These are phyloP conservation scores for Tribolium castaneum DNA, from an alignment of 1,140 invertebrate genomes.

Conservation along the genomic window DNA sequence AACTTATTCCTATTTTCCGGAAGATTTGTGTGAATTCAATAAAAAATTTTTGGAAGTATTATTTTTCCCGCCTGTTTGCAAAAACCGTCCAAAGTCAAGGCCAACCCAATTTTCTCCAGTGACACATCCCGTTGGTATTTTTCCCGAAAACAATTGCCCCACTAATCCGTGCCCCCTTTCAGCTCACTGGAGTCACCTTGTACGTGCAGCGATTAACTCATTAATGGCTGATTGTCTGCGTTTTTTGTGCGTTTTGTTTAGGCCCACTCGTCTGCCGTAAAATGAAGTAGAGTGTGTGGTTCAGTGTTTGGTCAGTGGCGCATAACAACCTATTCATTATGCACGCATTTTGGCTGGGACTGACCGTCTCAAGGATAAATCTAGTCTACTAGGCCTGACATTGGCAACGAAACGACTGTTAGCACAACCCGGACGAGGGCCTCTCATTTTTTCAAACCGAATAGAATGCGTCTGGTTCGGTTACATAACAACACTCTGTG, in stretches of 20 bases:
- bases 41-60: too few relatives aligned
- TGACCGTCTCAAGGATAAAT: slow-evolving; percentile 61
- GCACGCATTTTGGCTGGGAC: slow-evolving; percentile 60
- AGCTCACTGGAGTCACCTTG: not conserved
- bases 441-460: slow-evolving; percentile 20
- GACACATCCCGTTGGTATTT: not conserved
- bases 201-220: not conserved
- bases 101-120: not conserved
- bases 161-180: not conserved
- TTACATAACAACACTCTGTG: not conserved
- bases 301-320: slow-evolving; percentile 59
- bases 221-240: slow-evolving; percentile 43
- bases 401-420: not conserved
- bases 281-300: slow-evolving; percentile 40
- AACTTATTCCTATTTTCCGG: too few relatives aligned
- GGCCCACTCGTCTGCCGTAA: slow-evolving; percentile 34
- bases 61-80: not conserved
- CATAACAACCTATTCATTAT: slow-evolving; percentile 61
- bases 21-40: too few relatives aligned
- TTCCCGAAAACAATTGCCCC: not conserved
- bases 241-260: slow-evolving; percentile 56
- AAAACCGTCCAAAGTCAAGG: not conserved
- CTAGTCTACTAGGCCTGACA: slow-evolving; percentile 53
- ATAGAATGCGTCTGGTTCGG: not conserved
- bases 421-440: slow-evolving; percentile 26